Evolutionary conservation across 2,888 invertebrate species (phyloP).

Genomic region (Limnephilus rhombicus): DNA sequence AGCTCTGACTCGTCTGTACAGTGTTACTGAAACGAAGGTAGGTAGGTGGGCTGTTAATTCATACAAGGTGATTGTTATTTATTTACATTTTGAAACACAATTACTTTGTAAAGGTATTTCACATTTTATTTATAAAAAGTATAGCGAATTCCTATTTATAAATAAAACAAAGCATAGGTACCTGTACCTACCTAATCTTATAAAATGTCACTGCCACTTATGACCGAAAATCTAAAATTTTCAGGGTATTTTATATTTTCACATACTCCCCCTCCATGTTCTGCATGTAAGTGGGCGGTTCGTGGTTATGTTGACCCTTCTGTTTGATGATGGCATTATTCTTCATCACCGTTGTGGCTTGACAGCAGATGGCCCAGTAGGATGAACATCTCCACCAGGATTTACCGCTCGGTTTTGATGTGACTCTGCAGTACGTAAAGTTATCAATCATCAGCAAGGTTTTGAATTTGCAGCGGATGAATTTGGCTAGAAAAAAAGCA

Average conservation of each 20-base stretch:
- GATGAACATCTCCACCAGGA: constrained; percentile 47
- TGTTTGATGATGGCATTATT: constrained; percentile 13
- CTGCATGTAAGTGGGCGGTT: constrained; percentile 24
- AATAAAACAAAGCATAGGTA: too few species aligned
- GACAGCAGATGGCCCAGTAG: constrained; percentile 23
- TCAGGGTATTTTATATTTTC: constrained; percentile 25
- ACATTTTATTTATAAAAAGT: not conserved
- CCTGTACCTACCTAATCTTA: too few species aligned
- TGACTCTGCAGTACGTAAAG: constrained; percentile 20
- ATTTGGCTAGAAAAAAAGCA: constrained; percentile 41
- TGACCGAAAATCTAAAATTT: not conserved
- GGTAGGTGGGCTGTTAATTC: not conserved
- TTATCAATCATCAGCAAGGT: constrained; percentile 25
- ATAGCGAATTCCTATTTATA: not conserved
- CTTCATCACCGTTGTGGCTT: constrained; percentile 1
- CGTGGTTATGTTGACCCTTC: constrained; percentile 41
- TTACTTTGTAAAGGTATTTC: too few species aligned
- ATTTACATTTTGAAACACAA: not conserved
- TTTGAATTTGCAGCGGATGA: constrained; percentile 21
- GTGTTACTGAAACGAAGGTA: too few species aligned
- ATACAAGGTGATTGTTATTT: not conserved
- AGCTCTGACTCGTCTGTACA: too few species aligned
- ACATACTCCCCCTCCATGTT: constrained; percentile 33
- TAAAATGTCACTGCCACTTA: too few species aligned
- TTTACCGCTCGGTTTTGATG: constrained; percentile 19